Percentiles rank a stretch among this genome's conserved stretches.
Conservation (phyloP, 1,140 invertebrate species). For the Campoletis sonorensis region DNA sequence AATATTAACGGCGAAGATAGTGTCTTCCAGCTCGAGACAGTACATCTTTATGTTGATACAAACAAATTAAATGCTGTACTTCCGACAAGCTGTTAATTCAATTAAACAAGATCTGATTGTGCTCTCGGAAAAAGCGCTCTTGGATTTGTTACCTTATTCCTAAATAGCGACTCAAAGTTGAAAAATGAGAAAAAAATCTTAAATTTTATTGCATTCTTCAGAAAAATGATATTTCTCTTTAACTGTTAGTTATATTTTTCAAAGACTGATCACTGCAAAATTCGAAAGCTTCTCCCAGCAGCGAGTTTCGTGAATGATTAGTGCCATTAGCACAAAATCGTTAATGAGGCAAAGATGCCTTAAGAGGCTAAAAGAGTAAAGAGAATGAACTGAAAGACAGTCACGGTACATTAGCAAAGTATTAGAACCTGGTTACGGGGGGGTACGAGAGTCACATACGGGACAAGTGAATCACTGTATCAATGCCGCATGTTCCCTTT, state of each 20-base stretch:
- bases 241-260: too few species aligned
- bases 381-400: too few species aligned
- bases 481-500: slow-evolving; percentile 3
- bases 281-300: not conserved
- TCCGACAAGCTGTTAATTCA: not conserved
- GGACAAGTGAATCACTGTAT: slow-evolving; percentile 20
- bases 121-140: not conserved
- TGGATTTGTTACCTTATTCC: not conserved
- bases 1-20: slow-evolving; percentile 35
- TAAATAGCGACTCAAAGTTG: too few species aligned
- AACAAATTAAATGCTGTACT: not conserved
- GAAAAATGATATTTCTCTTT: too few species aligned
- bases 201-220: too few species aligned
- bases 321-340: slow-evolving; percentile 23
- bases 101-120: slow-evolving; percentile 15
- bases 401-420: not conserved
- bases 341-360: slow-evolving; percentile 5
- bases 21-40: slow-evolving; percentile 31
- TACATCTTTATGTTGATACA: not conserved
- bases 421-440: slow-evolving; percentile 16
- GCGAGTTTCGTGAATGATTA: not conserved
- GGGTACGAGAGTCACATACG: slow-evolving; percentile 22
- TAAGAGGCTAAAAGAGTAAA: slow-evolving; percentile 5
- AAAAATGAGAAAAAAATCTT: too few species aligned
- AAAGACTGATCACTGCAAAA: not conserved